Evolutionary conservation across 2,113 vertebrate species (phyloP), one percentile per base, ranked within the genome.

Genomic region (Coptodon rendalli): DNA sequence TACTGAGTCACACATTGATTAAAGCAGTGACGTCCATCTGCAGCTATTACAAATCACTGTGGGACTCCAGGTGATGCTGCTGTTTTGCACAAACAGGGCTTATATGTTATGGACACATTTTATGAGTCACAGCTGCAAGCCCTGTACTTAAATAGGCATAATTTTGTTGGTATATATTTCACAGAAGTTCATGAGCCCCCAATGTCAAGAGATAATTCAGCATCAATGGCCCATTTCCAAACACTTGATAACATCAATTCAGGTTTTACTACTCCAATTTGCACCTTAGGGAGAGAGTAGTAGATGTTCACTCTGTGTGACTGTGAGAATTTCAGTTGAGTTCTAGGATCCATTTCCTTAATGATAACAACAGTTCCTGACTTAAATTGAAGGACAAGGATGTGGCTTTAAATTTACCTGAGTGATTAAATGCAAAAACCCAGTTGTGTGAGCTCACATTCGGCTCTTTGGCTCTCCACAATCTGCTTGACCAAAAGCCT

Each of bases 401-500:
- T 71, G 34, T 38, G 27, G 54, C 88, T 90, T 82, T 66, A 81
- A 86, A 89, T 88, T 6, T 82, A 84, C 85, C 78, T 38, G 83
- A 87, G 78, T 85, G 86, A 88, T 87, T 88, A 45, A 83, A 83
- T 87, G 54, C 34, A 27, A 80, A 80, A 89, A 31, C 16, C 82
- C 48, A 22, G 43, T 59, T 38, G 61, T 50, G 31, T 54, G 31
- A 87, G 87, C 56, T 87, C 85, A 40, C 87, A 40, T 82, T 87
- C 43, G 68, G 57, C 80, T 82, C 80, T 79, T 57, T 73, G 85
- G 68, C 87, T 9, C 71, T 59, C 86, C 31, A 50, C 66, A 76
- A 78, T 81, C 52, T 38, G 79, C 68, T 71, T 82, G 87, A 90
- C 84, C 81, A 80, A 82, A 86, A 87, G 89, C 68, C 91, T 93